Evolutionary conservation across 2,113 vertebrate species (phyloP).

Genomic region (Sorex fumeus): DNA sequence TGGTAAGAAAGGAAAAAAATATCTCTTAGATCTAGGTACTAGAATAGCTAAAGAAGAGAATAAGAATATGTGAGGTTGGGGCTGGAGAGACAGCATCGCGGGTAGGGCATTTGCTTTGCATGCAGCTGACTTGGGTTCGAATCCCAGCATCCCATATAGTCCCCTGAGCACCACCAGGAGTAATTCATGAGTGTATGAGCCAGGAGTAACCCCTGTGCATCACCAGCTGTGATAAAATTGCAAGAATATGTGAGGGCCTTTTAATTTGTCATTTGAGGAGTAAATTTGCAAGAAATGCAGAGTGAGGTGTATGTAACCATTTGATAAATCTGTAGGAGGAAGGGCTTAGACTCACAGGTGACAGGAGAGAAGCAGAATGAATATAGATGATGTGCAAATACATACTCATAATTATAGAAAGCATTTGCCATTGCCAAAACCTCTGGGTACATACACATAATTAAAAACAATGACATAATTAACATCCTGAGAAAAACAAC

Average conservation of each 20-base stretch:
- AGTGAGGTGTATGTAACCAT: not conserved
- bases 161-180: too few species aligned
- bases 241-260: too few species aligned
- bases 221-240: too few species aligned
- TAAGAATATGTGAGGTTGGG: too few species aligned
- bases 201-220: too few species aligned
- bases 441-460: constrained; percentile 68
- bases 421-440: constrained; percentile 54
- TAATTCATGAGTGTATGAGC: too few species aligned
- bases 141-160: too few species aligned
- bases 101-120: too few species aligned
- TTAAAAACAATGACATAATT: constrained; percentile 71
- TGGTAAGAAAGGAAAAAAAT: not conserved
- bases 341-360: not conserved
- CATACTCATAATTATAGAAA: constrained; percentile 26
- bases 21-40: not conserved
- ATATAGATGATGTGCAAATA: not conserved
- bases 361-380: not conserved
- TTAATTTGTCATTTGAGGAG: not conserved
- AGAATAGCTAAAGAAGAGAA: not conserved
- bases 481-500: not conserved
- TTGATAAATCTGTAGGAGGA: not conserved
- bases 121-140: too few species aligned
- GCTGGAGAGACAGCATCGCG: too few species aligned
- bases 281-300: not conserved